phyloP scores from a whole-genome alignment of 1,140 invertebrate genomes.

The Branchinecta lindahli region DNA sequence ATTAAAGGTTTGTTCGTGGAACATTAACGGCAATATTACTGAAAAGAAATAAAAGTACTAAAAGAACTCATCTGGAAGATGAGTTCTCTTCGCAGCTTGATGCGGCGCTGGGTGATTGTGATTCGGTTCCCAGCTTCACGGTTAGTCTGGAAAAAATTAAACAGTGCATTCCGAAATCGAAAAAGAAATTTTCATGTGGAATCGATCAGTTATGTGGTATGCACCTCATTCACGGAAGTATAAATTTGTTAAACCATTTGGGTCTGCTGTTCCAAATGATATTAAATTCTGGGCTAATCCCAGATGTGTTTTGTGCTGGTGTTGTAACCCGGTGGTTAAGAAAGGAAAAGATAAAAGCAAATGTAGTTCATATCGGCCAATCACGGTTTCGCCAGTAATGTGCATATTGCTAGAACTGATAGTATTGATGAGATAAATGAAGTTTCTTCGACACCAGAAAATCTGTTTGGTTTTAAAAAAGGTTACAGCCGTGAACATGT shows the following conservation, averaged over 20 bases:
- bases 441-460: background rate
- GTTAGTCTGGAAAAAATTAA: conserved; percentile 4
- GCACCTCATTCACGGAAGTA: background rate
- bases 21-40: too few species aligned
- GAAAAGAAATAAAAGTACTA: background rate
- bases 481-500: conserved; percentile 1
- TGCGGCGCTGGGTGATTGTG: background rate
- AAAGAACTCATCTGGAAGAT: background rate
- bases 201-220: background rate
- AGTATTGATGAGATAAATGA: background rate
- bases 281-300: background rate
- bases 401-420: conserved; percentile 1
- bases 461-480: background rate
- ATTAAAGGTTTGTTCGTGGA: too few species aligned
- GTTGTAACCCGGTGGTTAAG: background rate
- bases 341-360: conserved; percentile 7
- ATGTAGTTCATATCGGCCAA: background rate
- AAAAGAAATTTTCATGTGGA: background rate
- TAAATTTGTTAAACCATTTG: background rate
- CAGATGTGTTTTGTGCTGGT: background rate
- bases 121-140: conserved; percentile 1
- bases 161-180: background rate
- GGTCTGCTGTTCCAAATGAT: background rate
- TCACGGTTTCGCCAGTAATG: background rate
- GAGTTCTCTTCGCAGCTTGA: background rate